These are phyloP conservation scores for Chascanopsetta lugubris DNA, from an alignment of 2,113 vertebrate species.

Conservation along the genomic window DNA sequence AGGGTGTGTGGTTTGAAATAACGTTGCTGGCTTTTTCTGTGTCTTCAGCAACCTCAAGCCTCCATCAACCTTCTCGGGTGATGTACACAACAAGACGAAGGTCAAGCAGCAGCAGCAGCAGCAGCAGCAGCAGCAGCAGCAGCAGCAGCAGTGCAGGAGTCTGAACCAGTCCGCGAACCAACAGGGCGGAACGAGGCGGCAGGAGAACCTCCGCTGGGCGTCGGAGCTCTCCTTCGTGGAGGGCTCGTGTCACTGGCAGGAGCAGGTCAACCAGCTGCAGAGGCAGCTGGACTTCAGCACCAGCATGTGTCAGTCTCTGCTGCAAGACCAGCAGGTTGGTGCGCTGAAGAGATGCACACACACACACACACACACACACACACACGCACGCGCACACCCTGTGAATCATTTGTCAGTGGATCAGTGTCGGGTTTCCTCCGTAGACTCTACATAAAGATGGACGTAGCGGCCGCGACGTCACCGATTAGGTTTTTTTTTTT, in stretches of 20 bases:
- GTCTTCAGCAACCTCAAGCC: constrained; percentile 83
- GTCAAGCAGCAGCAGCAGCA: constrained; percentile 42
- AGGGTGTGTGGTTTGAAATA: not conserved
- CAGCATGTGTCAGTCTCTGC: constrained; percentile 93
- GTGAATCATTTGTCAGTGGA: too few species aligned
- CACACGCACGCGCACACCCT: too few species aligned
- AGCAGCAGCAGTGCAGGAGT: constrained; percentile 38
- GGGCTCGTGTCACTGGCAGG: constrained; percentile 89
- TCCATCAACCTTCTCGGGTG: constrained; percentile 73
- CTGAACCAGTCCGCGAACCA: constrained; percentile 52
- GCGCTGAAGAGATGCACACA: constrained; percentile 2
- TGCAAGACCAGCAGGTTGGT: constrained; percentile 96
- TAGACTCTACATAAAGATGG: too few species aligned
- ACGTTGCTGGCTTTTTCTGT: not conserved
- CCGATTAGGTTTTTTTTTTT: too few species aligned
- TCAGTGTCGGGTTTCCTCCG: too few species aligned
- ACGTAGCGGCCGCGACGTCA: too few species aligned
- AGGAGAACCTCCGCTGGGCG: constrained; percentile 94
- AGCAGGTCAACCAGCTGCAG: constrained; percentile 91
- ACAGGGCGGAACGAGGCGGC: constrained; percentile 76
- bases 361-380: too few species aligned
- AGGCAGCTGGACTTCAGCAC: constrained; percentile 95
- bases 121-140: constrained; percentile 41
- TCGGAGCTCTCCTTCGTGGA: constrained; percentile 91
- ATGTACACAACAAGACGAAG: constrained; percentile 67